phyloP scores from a whole-genome alignment of 2,113 vertebrate species.

The Gnathonemus longibarbis region DNA sequence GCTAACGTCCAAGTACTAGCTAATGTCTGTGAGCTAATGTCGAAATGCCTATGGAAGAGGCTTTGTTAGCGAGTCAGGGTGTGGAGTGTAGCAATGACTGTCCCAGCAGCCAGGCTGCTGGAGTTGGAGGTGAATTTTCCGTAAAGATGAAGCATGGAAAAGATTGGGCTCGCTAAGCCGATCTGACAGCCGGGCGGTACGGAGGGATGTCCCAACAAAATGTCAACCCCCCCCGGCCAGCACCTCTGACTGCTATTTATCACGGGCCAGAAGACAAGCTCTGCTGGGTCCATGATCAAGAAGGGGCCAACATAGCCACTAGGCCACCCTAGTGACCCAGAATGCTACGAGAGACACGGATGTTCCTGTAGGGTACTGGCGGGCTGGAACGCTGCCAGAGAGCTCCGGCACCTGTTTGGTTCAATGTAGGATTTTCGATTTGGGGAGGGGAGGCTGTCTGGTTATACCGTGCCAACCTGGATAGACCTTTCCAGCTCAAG shows the following conservation, averaged over 20 bases:
- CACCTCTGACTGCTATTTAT: slow-evolving; percentile 11
- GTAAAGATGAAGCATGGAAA: slow-evolving; percentile 26
- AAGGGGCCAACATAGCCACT: neutral
- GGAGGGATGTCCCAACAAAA: slow-evolving; percentile 24
- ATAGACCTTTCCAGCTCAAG: neutral
- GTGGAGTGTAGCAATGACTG: slow-evolving; percentile 29
- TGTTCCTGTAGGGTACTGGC: neutral
- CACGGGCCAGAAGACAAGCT: slow-evolving; percentile 4
- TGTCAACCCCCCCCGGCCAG: slow-evolving; percentile 22
- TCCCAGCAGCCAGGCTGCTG: slow-evolving; percentile 22
- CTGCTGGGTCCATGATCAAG: slow-evolving; percentile 19
- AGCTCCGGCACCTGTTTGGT: neutral
- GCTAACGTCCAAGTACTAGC: neutral
- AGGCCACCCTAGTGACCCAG: neutral
- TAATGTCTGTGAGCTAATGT: neutral
- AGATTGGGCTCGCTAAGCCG: neutral
- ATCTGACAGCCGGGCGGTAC: slow-evolving; percentile 15
- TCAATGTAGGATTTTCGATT: neutral
- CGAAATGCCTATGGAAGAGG: neutral
- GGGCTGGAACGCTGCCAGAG: neutral
- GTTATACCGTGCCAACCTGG: neutral
- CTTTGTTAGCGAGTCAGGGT: neutral
- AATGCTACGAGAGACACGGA: neutral
- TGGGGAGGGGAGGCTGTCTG: neutral
- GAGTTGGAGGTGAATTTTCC: slow-evolving; percentile 21